Conservation (phyloP, 2,113 vertebrate species). For the Hypocryptadius cinnamomeus region DNA sequence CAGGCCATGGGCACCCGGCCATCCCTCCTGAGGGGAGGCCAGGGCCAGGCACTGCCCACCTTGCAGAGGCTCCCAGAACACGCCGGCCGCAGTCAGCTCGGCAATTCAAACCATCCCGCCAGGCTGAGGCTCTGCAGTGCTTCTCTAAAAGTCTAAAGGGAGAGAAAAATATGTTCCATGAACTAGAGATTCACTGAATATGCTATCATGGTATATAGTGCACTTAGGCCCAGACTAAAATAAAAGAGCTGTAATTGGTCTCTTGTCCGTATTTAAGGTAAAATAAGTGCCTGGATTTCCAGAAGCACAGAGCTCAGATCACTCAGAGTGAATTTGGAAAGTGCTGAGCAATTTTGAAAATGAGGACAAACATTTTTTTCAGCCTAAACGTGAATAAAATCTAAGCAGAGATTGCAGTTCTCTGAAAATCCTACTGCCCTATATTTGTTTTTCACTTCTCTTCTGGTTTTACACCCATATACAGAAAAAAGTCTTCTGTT, state of each 20-base stretch:
- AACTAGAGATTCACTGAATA: neutral
- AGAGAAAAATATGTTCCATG: neutral
- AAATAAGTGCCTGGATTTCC: neutral
- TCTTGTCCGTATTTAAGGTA: neutral
- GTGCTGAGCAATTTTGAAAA: neutral
- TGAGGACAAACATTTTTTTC: neutral
- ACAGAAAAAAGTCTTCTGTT: neutral
- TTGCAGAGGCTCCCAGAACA: neutral
- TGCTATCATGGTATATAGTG: neutral
- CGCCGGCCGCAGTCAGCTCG: neutral
- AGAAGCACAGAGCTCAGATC: neutral
- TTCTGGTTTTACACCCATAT: neutral
- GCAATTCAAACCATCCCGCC: neutral
- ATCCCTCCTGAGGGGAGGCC: fast-evolving
- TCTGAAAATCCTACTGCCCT: neutral
- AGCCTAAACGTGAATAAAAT: neutral
- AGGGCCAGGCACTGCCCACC: neutral
- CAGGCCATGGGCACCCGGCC: neutral
- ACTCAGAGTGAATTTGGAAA: neutral
- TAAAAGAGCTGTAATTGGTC: neutral
- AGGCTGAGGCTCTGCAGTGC: neutral
- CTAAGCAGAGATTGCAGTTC: neutral
- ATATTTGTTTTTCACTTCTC: neutral
- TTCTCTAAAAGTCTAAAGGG: neutral
- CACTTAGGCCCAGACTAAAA: neutral